Percentiles rank a stretch among this genome's conserved stretches.
Conservation (phyloP, 2,113 vertebrate genomes). For the Serilophus lunatus region DNA sequence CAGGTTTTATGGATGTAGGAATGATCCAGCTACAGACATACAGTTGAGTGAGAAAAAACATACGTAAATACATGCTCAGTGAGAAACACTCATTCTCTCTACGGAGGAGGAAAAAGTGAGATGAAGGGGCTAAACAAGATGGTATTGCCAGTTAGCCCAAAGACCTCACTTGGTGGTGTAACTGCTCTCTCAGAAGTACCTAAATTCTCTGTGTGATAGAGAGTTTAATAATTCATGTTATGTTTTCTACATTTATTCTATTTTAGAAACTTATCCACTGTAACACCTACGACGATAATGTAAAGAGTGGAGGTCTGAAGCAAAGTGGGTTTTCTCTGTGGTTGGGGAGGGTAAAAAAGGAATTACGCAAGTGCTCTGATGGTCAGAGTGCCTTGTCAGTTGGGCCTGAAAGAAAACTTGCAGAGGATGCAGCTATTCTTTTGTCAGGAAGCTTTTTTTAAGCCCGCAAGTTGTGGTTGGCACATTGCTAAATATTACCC, state of each 20-base stretch:
- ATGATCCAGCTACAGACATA: background rate
- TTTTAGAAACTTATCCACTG: background rate
- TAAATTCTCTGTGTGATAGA: background rate
- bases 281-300: background rate
- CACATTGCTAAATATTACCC: background rate
- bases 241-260: background rate
- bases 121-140: background rate
- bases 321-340: rapidly evolving
- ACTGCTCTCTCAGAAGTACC: background rate
- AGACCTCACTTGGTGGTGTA: background rate
- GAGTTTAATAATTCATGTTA: background rate
- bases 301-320: background rate
- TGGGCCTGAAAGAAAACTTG: background rate
- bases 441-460: background rate
- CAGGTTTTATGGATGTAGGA: background rate
- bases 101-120: background rate
- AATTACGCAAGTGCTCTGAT: background rate
- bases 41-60: background rate
- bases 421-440: background rate
- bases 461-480: background rate
- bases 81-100: background rate
- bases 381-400: background rate
- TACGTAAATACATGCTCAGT: background rate
- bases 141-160: background rate
- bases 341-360: background rate